Conservation (phyloP, 2,113 vertebrate species). For the Ictalurus punctatus region DNA sequence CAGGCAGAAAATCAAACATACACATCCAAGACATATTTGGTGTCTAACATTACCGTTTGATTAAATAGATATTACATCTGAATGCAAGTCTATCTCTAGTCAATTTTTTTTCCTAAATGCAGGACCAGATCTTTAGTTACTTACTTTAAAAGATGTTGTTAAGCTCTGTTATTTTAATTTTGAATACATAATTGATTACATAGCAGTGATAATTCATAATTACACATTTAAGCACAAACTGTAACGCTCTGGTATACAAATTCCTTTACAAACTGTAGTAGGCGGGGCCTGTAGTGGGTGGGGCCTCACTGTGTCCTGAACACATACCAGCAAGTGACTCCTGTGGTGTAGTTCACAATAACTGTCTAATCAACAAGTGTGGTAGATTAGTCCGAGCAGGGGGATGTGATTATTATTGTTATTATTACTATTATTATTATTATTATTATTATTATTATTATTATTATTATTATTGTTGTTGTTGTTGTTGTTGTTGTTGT, state of each 20-base stretch:
- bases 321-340: background rate
- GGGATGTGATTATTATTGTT: background rate
- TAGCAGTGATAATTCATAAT: background rate
- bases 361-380: background rate
- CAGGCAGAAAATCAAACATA: background rate
- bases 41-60: background rate
- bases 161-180: background rate
- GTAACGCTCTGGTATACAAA: background rate
- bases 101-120: background rate
- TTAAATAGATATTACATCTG: background rate
- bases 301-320: background rate
- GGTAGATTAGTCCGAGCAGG: background rate
- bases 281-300: background rate
- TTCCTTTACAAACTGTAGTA: background rate
- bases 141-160: background rate
- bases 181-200: background rate
- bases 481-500: background rate
- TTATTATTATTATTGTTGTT: background rate
- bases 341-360: background rate
- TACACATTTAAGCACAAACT: background rate
- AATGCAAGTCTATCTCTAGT: background rate
- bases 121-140: background rate
- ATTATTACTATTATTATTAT: background rate
- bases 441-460: background rate
- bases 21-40: background rate